Evolutionary conservation across 2,797 vertebrate genomes (phyloP).

Genomic region (Apogon talboti): DNA sequence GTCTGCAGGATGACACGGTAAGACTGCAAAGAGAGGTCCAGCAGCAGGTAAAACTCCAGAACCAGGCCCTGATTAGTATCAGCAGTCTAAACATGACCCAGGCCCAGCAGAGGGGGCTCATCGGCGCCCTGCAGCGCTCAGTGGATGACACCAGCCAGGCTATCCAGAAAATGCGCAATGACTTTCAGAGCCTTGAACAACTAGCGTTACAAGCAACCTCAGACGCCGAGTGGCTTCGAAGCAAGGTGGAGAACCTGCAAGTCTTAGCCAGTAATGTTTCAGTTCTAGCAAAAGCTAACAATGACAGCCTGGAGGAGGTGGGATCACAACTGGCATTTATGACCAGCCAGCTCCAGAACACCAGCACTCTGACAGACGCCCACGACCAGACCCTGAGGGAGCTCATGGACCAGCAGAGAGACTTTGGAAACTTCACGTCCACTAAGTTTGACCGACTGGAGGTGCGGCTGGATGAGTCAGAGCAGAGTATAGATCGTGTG

Average conservation of each 20-base stretch:
- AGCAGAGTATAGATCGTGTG: constrained; percentile 90
- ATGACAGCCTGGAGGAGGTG: constrained; percentile 92
- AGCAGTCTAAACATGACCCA: constrained; percentile 94
- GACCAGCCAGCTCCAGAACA: constrained; percentile 90
- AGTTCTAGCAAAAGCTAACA: constrained; percentile 89
- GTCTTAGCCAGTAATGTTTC: constrained; percentile 88
- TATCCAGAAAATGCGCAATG: constrained; percentile 90
- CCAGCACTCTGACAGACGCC: constrained; percentile 87
- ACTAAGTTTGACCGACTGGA: constrained; percentile 88
- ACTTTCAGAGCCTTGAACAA: constrained; percentile 92
- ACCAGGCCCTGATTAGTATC: constrained; percentile 86
- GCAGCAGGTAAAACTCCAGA: constrained; percentile 89
- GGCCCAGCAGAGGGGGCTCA: constrained; percentile 89
- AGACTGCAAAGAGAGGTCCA: constrained; percentile 90
- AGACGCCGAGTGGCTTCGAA: constrained; percentile 91
- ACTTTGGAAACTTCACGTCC: constrained; percentile 89
- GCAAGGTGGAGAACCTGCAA: constrained; percentile 91
- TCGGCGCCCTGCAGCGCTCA: constrained; percentile 88
- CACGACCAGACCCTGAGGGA: constrained; percentile 91
- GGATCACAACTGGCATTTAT: constrained; percentile 88
- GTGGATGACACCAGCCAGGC: constrained; percentile 91
- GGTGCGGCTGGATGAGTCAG: constrained; percentile 87
- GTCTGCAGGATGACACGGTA: constrained; percentile 89
- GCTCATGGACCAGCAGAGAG: constrained; percentile 89
- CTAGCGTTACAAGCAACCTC: constrained; percentile 89